These are phyloP conservation scores for Azorinus chamasolen DNA, from an alignment of 2,888 invertebrate genomes.

Conservation along the genomic window DNA sequence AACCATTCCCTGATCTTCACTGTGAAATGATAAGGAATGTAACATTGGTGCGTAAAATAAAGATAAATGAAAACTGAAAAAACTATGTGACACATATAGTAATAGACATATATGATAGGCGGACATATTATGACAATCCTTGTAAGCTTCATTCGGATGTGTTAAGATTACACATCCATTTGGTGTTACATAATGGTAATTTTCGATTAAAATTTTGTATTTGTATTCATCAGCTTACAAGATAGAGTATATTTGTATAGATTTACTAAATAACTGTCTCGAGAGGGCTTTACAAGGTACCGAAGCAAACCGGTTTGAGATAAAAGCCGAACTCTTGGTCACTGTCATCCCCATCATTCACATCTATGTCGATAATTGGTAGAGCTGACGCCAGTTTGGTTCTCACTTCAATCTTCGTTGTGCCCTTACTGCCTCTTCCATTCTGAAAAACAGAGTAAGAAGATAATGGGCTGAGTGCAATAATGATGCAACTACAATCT, in stretches of 20 bases:
- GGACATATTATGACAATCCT: constrained; percentile 18
- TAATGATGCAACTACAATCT: too few species aligned
- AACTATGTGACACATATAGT: neutral
- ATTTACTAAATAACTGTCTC: too few species aligned
- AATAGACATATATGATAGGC: constrained; percentile 8
- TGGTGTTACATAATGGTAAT: too few species aligned
- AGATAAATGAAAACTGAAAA: too few species aligned
- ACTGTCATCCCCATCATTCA: constrained; percentile 92
- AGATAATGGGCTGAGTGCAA: too few species aligned
- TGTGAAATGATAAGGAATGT: constrained; percentile 63
- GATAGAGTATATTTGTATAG: too few species aligned
- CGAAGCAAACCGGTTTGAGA: constrained; percentile 94
- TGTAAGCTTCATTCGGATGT: constrained; percentile 43
- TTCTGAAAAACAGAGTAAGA: constrained; percentile 15
- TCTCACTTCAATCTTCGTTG: constrained; percentile 91
- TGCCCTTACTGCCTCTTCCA: constrained; percentile 89
- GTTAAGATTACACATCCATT: too few species aligned
- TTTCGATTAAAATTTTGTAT: too few species aligned
- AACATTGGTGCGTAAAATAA: too few species aligned
- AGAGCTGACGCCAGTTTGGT: constrained; percentile 93
- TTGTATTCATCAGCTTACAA: too few species aligned
- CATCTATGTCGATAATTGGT: constrained; percentile 93
- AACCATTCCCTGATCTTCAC: constrained; percentile 62
- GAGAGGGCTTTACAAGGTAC: constrained; percentile 4
- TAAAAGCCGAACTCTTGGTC: constrained; percentile 94